Conservation (phyloP, 2,113 vertebrate species). For the Ictalurus furcatus region DNA sequence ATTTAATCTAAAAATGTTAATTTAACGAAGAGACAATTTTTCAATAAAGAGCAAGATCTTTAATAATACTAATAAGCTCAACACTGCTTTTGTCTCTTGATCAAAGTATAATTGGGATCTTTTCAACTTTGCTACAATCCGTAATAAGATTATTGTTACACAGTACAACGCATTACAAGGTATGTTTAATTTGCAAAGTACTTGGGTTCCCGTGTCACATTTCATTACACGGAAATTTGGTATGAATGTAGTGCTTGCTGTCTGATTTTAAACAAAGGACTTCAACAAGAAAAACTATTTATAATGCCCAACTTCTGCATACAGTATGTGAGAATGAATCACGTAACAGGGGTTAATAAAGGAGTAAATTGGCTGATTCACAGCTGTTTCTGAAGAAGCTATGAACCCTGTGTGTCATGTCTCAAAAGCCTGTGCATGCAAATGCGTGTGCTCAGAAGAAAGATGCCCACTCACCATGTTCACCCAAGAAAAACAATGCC, state of each 20-base stretch:
- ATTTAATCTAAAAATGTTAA: background rate
- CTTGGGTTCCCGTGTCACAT: background rate
- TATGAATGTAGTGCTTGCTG: background rate
- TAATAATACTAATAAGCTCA: background rate
- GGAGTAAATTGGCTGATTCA: conserved; percentile 1
- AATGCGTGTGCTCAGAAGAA: background rate
- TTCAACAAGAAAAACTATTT: background rate
- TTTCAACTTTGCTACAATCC: background rate
- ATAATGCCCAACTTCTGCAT: background rate
- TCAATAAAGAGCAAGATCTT: background rate
- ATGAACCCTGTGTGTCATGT: background rate
- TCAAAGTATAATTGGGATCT: background rate
- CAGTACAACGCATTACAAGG: background rate
- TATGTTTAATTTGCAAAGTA: background rate
- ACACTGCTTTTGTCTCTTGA: background rate
- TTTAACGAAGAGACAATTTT: background rate
- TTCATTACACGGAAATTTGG: background rate
- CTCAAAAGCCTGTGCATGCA: background rate
- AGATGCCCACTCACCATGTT: background rate
- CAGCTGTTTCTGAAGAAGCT: background rate
- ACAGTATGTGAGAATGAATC: background rate
- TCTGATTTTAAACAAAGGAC: background rate
- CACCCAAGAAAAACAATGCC: background rate
- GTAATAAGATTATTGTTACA: background rate
- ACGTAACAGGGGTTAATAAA: background rate